These are phyloP conservation scores for Lophotriccus pileatus DNA, from an alignment of 2,797 vertebrate genomes.

Conservation along the genomic window DNA sequence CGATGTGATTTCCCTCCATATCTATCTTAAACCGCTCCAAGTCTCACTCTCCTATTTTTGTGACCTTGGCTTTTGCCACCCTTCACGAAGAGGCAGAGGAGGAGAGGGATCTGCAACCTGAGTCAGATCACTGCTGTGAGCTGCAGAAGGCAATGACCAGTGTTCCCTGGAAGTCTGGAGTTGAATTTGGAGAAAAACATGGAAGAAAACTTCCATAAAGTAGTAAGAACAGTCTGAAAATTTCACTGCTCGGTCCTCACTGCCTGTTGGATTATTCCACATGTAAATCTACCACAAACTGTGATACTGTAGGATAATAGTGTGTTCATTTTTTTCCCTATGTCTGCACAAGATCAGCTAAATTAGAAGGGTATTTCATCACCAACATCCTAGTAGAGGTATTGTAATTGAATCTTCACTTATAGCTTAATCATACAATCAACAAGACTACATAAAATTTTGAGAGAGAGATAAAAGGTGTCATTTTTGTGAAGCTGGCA, in stretches of 20 bases:
- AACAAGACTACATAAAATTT: background rate
- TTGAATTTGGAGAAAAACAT: background rate
- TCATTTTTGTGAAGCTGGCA: background rate
- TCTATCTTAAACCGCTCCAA: background rate
- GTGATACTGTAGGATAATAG: background rate
- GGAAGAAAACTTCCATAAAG: background rate
- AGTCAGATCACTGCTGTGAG: background rate
- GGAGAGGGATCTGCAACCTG: accelerated
- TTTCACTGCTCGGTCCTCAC: background rate
- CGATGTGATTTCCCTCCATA: background rate
- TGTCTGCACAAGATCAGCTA: background rate
- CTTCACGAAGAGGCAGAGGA: background rate
- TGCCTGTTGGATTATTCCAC: accelerated
- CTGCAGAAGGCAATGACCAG: background rate
- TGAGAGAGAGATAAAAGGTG: background rate
- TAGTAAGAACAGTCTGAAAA: background rate
- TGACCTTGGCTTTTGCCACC: background rate
- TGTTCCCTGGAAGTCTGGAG: background rate
- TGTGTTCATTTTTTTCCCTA: background rate
- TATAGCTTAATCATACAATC: background rate
- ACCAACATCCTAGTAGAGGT: background rate
- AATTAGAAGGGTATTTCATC: background rate
- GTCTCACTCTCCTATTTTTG: background rate
- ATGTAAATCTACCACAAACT: background rate
- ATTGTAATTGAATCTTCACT: background rate